phyloP scores from a whole-genome alignment of 2,888 invertebrate species.

The Conistra vaccinii region DNA sequence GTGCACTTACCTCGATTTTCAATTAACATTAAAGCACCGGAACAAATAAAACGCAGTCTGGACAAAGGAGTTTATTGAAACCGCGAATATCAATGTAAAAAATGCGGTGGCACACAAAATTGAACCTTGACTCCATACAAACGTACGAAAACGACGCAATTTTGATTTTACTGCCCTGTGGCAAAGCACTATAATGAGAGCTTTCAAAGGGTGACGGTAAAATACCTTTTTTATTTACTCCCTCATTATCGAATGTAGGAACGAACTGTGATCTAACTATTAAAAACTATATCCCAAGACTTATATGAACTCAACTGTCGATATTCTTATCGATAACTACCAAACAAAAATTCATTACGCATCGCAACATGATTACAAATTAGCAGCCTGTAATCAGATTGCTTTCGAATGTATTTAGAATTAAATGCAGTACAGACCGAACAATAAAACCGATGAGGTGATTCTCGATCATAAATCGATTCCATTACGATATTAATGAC shows the following conservation, averaged over 20 bases:
- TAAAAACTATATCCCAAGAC: constrained; percentile 36
- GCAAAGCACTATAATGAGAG: constrained; percentile 49
- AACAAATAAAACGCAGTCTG: constrained; percentile 80
- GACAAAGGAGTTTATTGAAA: constrained; percentile 80
- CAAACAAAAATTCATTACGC: constrained; percentile 60
- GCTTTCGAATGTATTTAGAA: constrained; percentile 75
- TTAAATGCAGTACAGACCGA: constrained; percentile 75
- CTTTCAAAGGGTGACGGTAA: constrained; percentile 43
- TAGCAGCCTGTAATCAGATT: constrained; percentile 73
- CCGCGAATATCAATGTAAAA: constrained; percentile 76
- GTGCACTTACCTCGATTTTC: constrained; percentile 78
- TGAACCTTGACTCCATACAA: constrained; percentile 62
- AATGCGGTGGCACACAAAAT: constrained; percentile 74
- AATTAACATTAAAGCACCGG: constrained; percentile 81
- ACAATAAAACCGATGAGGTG: constrained; percentile 81
- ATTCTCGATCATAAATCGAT: constrained; percentile 83
- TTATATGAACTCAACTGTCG: constrained; percentile 1
- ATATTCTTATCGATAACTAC: constrained; percentile 18
- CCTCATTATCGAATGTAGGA: constrained; percentile 23
- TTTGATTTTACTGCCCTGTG: constrained; percentile 63
- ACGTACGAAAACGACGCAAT: constrained; percentile 54
- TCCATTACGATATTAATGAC: constrained; percentile 87
- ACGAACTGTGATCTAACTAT: constrained; percentile 37
- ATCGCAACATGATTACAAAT: constrained; percentile 76
- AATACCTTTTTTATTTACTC: constrained; percentile 26